These are phyloP conservation scores for Daboia siamensis DNA, from an alignment of 2,113 vertebrate species.

Conservation along the genomic window DNA sequence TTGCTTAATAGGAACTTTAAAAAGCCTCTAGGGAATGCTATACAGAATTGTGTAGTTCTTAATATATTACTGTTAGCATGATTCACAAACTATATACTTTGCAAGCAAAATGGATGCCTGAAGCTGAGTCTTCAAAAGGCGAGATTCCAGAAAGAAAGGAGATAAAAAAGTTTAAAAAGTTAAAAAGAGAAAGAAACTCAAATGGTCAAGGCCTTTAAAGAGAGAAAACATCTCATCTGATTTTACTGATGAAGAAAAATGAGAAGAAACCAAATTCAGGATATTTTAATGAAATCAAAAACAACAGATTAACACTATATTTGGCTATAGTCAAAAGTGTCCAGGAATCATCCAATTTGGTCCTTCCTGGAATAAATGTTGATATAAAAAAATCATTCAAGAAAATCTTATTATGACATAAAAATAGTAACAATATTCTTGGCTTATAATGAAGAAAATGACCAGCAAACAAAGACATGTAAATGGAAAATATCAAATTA, in stretches of 20 bases:
- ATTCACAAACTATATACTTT: slow-evolving; percentile 2
- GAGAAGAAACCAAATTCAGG: slow-evolving; percentile 5
- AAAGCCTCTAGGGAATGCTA: neutral
- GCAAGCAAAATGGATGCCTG: slow-evolving; percentile 9
- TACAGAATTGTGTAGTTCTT: neutral
- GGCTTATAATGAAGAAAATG: neutral
- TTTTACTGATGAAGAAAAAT: slow-evolving; percentile 4
- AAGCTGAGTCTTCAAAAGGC: neutral
- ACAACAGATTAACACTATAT: neutral
- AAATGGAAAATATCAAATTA: neutral
- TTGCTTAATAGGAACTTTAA: neutral
- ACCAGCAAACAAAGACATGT: neutral
- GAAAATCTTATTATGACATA: neutral
- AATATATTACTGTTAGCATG: neutral
- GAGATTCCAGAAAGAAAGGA: neutral
- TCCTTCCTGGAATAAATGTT: slow-evolving; percentile 6
- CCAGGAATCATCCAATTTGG: neutral
- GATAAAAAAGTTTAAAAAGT: neutral
- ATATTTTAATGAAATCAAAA: slow-evolving; percentile 5
- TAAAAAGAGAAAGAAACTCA: neutral
- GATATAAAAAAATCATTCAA: neutral
- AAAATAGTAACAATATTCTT: neutral
- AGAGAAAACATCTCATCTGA: neutral
- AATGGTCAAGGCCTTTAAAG: neutral
- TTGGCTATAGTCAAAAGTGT: neutral